Evolutionary conservation across 2,113 vertebrate species (phyloP), one percentile per base, ranked within the genome.

Genomic region (Sander lucioperca): DNA sequence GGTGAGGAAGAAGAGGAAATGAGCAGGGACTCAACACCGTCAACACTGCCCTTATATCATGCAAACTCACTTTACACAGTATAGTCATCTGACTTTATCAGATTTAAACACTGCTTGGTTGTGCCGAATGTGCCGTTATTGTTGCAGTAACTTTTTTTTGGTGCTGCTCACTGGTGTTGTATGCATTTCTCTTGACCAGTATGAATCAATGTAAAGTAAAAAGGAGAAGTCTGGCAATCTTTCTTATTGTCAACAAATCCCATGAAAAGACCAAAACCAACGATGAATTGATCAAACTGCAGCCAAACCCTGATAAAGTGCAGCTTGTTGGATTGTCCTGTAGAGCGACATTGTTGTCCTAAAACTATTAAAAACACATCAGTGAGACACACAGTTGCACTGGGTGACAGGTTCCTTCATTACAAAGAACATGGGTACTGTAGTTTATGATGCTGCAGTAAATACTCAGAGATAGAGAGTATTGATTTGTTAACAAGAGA

Each of bases 1-100:
- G 63, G 36, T 19, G 66, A 25, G 16, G 64, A 75, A 14, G 33
- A 74, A 58, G 36, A 64, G 16, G 8, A 51, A 68, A 78, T 76
- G 23, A 87, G 50, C 39, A 36, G 6, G 1, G n/a, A 45, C 11
- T 68, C n/a, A 39, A 63, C 39, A 45, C 39, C 0, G 0, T 10
- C 19, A 19, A 15, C 50, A 57, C 15, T 15, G 39, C 21, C 16
- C 27, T 50, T 8, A n/a, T 27, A 71, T 58, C n/a, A 50, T 70
- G 57, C 16, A 27, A 39, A 50, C 58, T 21, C 10, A 47, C 3
- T 30, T 10, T 21, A 43, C 33, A 27, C 16, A 67, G 16, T 15
- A 54, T 9, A 27, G 15, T 56, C 33, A 58, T 39, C 30, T 5
- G 18, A 48, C 36, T 21, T 14, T 39, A 58, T 30, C 36, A n/a